Evolutionary conservation across 2,888 invertebrate genomes (phyloP).

Genomic region (Cetonia aurata): DNA sequence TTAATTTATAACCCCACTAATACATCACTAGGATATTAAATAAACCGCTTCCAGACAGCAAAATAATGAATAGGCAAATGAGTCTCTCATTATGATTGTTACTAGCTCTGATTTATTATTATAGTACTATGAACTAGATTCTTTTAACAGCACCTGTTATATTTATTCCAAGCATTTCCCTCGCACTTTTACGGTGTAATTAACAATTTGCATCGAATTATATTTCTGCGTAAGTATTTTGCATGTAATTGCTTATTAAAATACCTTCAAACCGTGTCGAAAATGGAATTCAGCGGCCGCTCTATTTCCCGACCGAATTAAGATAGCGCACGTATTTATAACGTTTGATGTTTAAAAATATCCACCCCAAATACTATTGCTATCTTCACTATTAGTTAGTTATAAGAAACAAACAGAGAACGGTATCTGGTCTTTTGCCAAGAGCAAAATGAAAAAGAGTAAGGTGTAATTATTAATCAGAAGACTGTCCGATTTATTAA

Average conservation of each 20-base stretch:
- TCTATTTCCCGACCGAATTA: constrained; percentile 18
- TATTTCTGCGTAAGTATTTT: constrained; percentile 25
- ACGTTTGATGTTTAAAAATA: constrained; percentile 30
- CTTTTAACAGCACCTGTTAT: constrained; percentile 9
- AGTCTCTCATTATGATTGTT: neutral
- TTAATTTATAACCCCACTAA: too few species aligned
- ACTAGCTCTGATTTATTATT: constrained; percentile 2
- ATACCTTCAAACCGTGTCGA: constrained; percentile 17
- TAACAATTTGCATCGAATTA: constrained; percentile 30
- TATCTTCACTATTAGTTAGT: neutral
- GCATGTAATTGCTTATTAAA: constrained; percentile 28
- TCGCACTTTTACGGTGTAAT: constrained; percentile 7
- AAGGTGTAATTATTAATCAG: constrained; percentile 8
- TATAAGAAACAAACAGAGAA: neutral
- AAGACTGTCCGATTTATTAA: constrained; percentile 20
- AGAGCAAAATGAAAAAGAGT: neutral
- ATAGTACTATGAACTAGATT: neutral
- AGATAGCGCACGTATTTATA: constrained; percentile 23
- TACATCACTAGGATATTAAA: too few species aligned
- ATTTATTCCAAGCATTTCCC: constrained; percentile 31
- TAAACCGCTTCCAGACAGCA: too few species aligned
- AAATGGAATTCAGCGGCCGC: constrained; percentile 6
- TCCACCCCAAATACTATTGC: constrained; percentile 8
- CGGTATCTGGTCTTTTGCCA: constrained; percentile 15
- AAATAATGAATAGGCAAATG: too few species aligned